These are phyloP conservation scores for Papilio glaucus DNA, from an alignment of 1,140 invertebrate genomes.

Conservation along the genomic window DNA sequence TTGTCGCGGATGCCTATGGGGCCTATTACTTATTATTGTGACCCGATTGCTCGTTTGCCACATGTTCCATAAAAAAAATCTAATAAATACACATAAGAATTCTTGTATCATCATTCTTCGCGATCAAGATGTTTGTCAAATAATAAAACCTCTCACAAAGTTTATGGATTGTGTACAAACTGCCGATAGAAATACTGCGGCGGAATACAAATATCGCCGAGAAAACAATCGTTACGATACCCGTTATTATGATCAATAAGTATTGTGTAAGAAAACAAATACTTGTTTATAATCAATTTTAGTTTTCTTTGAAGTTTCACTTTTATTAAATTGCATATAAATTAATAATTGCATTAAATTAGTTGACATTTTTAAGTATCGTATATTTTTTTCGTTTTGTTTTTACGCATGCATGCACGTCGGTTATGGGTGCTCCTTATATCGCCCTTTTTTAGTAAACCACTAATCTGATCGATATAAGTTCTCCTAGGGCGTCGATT, in stretches of 20 bases:
- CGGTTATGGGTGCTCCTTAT: too few species aligned
- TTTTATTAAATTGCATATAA: not conserved
- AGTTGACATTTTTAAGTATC: too few species aligned
- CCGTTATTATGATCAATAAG: conserved; percentile 12
- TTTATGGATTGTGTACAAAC: conserved; percentile 23
- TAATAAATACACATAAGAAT: not conserved
- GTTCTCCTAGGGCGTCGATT: too few species aligned
- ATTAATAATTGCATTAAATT: too few species aligned
- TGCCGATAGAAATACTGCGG: conserved; percentile 1
- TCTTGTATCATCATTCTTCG: not conserved
- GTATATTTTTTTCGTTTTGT: too few species aligned
- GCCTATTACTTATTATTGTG: too few species aligned
- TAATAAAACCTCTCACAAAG: conserved; percentile 22
- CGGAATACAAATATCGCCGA: conserved; percentile 22
- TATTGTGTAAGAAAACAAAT: conserved; percentile 2
- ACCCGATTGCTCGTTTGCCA: too few species aligned
- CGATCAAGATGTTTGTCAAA: conserved; percentile 24
- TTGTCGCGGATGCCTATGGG: too few species aligned
- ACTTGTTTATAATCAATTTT: not conserved
- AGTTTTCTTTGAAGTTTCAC: not conserved
- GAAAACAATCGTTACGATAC: conserved; percentile 17
- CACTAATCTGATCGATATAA: too few species aligned
- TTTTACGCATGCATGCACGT: too few species aligned
- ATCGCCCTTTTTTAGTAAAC: too few species aligned
- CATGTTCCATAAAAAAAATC: too few species aligned